phyloP scores from a whole-genome alignment of 2,113 vertebrate species.

The Pavo muticus region DNA sequence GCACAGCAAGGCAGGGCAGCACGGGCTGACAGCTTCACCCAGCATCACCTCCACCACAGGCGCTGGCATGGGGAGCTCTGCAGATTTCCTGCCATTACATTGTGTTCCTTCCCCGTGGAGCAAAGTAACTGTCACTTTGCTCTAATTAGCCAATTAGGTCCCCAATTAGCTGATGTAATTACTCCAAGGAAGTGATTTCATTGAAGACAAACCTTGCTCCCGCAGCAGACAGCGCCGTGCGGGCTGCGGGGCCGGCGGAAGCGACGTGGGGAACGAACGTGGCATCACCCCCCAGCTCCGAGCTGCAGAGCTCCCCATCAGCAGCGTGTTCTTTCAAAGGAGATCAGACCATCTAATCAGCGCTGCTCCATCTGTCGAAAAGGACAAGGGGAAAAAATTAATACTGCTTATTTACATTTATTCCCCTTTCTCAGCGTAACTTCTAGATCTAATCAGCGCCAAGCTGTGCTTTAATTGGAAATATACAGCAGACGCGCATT shows the following conservation, averaged over 20 bases:
- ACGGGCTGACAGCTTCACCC: not conserved
- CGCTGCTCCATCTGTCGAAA: not conserved
- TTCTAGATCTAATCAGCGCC: conserved; percentile 41
- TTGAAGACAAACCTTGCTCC: not conserved
- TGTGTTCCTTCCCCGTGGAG: not conserved
- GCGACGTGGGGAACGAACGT: fast-evolving
- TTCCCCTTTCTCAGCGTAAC: conserved; percentile 23
- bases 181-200: conserved; percentile 14
- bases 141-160: conserved; percentile 25
- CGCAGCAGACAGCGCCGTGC: not conserved
- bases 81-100: not conserved
- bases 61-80: fast-evolving
- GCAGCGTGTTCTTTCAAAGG: conserved; percentile 10
- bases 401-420: conserved; percentile 29
- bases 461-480: conserved; percentile 43
- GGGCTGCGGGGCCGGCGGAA: not conserved
- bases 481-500: not conserved
- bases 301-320: not conserved
- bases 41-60: not conserved
- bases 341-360: conserved; percentile 20
- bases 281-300: not conserved
- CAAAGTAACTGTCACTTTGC: not conserved
- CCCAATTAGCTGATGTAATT: conserved; percentile 21
- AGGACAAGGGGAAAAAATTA: not conserved
- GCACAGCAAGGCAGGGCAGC: not conserved